Evolutionary conservation across 1,140 invertebrate species (phyloP).

Genomic region (Piezodorus guildinii): DNA sequence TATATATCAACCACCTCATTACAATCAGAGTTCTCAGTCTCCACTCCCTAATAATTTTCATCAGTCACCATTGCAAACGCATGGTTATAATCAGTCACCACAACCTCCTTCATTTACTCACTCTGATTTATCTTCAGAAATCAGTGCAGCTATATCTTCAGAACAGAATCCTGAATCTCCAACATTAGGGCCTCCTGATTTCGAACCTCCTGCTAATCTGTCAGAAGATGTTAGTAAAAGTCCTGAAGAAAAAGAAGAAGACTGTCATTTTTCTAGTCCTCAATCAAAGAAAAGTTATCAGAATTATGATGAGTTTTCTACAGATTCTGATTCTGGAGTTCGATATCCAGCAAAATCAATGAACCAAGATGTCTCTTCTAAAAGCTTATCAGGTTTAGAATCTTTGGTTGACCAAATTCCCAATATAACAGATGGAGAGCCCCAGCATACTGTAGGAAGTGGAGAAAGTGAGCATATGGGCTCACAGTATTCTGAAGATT

Average conservation of each 20-base stretch:
- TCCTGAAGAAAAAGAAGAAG: conserved; percentile 30
- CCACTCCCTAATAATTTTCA: conserved; percentile 30
- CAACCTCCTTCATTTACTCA: conserved; percentile 53
- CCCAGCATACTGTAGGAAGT: conserved; percentile 27
- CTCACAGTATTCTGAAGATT: conserved; percentile 29
- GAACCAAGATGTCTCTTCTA: conserved; percentile 63
- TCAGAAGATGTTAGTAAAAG: conserved; percentile 37
- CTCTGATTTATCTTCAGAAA: conserved; percentile 62
- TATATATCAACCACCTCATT: conserved; percentile 35
- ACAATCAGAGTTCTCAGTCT: conserved; percentile 30
- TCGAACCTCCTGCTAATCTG: conserved; percentile 56
- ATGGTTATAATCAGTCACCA: conserved; percentile 35
- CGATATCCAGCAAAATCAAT: conserved; percentile 29
- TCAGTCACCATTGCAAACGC: conserved; percentile 30
- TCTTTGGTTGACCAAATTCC: conserved; percentile 85
- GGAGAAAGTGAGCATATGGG: conserved; percentile 23
- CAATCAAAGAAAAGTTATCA: conserved; percentile 32
- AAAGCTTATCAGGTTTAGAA: conserved; percentile 77
- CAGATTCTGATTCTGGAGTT: conserved; percentile 29
- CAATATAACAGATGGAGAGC: conserved; percentile 59
- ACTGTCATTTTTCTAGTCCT: conserved; percentile 43
- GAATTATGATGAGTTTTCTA: conserved; percentile 31
- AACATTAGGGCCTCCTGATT: conserved; percentile 56
- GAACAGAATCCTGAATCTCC: conserved; percentile 52
- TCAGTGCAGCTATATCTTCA: conserved; percentile 63